A percentile compares a stretch with the other conserved stretches of the same genome.
These are phyloP conservation scores for Colaptes auratus DNA, from an alignment of 2,113 vertebrate species.

Conservation along the genomic window DNA sequence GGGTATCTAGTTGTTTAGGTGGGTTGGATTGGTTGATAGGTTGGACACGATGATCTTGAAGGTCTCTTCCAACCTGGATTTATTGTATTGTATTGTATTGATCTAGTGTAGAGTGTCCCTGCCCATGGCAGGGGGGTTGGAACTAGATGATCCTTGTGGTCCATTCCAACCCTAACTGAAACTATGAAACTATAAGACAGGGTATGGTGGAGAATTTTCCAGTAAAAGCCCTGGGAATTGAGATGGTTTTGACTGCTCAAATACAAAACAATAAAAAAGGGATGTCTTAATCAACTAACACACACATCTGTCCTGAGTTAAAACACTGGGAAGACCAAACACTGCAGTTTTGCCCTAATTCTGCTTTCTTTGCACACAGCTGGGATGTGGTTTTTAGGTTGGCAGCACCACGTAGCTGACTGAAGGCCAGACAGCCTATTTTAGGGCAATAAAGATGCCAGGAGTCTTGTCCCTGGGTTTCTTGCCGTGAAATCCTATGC, in stretches of 20 bases:
- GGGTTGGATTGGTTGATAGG: no score
- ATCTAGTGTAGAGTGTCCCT: no score
- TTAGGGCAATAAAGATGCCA: neutral
- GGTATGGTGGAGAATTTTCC: neutral
- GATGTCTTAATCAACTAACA: neutral
- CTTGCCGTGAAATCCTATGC: neutral
- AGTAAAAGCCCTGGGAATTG: neutral
- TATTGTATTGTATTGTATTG: no score
- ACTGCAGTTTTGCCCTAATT: neutral
- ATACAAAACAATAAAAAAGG: neutral
- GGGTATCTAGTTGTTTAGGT: no score
- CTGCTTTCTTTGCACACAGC: neutral
- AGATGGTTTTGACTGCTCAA: neutral
- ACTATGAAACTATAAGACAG: no score
- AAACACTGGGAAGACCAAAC: neutral
- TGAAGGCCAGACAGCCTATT: neutral
- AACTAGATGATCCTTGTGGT: no score
- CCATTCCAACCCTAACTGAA: no score
- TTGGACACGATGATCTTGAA: no score
- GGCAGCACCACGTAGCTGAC: neutral
- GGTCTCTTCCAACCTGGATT: no score
- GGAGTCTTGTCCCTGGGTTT: neutral
- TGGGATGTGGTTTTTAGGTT: neutral
- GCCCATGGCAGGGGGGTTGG: no score
- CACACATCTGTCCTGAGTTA: neutral